Percentiles rank a stretch among this genome's conserved stretches.
These are phyloP conservation scores for Bubalus kerabau DNA, from an alignment of 2,113 vertebrate genomes.

Conservation along the genomic window DNA sequence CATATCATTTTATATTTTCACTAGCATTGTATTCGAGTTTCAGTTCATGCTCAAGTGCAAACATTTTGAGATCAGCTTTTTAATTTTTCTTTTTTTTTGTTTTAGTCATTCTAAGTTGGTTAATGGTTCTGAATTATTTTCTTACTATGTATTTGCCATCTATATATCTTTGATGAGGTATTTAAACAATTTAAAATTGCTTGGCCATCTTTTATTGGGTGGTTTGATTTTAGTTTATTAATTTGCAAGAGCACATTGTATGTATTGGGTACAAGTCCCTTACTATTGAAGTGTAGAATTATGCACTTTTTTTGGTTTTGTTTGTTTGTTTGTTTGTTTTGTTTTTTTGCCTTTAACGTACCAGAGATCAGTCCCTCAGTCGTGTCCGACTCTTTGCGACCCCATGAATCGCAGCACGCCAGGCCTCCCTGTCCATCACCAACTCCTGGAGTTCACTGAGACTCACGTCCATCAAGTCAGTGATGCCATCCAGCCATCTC, in stretches of 20 bases:
- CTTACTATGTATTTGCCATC: not conserved
- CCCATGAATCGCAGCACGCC: too few relatives aligned
- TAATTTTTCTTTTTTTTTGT: not conserved
- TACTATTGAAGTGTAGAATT: not conserved
- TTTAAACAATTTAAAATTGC: not conserved
- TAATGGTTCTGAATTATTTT: not conserved
- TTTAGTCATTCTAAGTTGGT: not conserved
- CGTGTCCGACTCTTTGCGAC: too few relatives aligned
- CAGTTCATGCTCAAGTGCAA: not conserved
- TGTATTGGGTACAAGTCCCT: not conserved
- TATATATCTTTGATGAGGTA: not conserved
- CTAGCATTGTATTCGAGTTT: not conserved
- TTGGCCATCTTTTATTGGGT: not conserved
- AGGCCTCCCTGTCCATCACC: too few relatives aligned
- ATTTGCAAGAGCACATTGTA: not conserved
- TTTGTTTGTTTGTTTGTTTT: too few relatives aligned
- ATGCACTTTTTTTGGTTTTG: not conserved
- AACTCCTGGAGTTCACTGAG: too few relatives aligned
- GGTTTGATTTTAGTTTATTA: not conserved
- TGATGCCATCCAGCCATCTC: too few relatives aligned
- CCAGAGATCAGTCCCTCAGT: too few relatives aligned
- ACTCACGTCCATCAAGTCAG: too few relatives aligned
- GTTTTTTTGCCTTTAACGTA: too few relatives aligned
- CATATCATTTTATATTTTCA: not conserved
- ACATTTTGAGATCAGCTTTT: not conserved